phyloP scores from a whole-genome alignment of 2,888 invertebrate genomes.

The Limnephilus marmoratus region DNA sequence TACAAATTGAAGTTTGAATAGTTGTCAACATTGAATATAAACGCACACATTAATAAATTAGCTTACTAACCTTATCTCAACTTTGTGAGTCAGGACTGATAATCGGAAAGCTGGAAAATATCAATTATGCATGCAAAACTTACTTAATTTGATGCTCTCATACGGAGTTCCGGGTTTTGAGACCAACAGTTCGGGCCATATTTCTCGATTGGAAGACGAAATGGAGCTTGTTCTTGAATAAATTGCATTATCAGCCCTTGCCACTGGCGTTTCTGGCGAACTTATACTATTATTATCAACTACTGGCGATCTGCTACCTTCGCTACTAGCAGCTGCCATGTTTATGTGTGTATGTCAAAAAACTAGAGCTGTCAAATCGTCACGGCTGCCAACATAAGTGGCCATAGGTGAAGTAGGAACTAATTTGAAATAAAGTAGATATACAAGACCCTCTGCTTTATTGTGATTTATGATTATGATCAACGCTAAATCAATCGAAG shows the following conservation, averaged over 20 bases:
- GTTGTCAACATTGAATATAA: slow-evolving; percentile 8
- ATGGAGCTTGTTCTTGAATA: slow-evolving; percentile 43
- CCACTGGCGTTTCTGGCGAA: slow-evolving; percentile 38
- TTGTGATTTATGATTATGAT: background rate
- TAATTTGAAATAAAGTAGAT: no score
- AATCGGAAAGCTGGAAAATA: slow-evolving; percentile 6
- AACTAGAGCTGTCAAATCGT: slow-evolving; percentile 57
- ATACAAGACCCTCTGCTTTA: background rate
- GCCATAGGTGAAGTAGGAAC: background rate
- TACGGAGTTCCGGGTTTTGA: slow-evolving; percentile 74
- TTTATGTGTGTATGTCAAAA: slow-evolving; percentile 48
- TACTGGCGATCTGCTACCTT: slow-evolving; percentile 41
- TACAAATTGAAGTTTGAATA: background rate
- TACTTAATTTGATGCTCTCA: slow-evolving; percentile 74
- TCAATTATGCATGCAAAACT: slow-evolving; percentile 68
- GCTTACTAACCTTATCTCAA: background rate
- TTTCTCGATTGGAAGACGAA: slow-evolving; percentile 66
- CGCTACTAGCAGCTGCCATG: slow-evolving; percentile 60
- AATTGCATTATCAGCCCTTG: slow-evolving; percentile 44
- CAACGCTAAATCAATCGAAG: background rate
- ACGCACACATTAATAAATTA: background rate
- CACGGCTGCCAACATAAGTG: slow-evolving; percentile 48
- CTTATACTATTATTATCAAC: slow-evolving; percentile 49
- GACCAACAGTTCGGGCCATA: slow-evolving; percentile 76
- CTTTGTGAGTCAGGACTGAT: slow-evolving; percentile 18